Evolutionary conservation across 1,140 invertebrate genomes (phyloP).

Genomic region (Pogonognathellus flavescens): DNA sequence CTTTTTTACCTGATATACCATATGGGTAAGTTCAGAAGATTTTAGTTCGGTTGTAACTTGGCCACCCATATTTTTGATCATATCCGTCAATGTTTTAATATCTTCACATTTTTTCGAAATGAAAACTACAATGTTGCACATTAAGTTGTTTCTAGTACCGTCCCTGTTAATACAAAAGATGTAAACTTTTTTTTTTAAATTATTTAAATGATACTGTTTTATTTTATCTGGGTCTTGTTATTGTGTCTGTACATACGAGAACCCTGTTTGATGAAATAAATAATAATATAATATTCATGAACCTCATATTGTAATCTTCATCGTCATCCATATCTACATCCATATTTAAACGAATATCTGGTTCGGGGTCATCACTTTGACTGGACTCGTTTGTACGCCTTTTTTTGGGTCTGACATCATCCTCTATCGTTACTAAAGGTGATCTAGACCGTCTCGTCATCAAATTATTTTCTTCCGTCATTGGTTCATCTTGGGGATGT

Average conservation of each 20-base stretch:
- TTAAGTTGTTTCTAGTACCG: neutral
- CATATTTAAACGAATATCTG: neutral
- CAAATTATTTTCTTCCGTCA: neutral
- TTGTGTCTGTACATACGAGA: too few species aligned
- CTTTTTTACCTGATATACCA: slow-evolving; percentile 18
- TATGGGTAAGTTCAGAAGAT: neutral
- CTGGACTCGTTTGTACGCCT: neutral
- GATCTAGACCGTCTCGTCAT: neutral
- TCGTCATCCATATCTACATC: neutral
- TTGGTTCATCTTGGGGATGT: neutral
- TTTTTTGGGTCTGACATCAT: neutral
- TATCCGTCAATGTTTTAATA: neutral
- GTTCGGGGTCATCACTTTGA: neutral
- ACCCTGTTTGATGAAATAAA: too few species aligned
- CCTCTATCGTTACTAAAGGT: neutral
- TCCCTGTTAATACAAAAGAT: neutral
- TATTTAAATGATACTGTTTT: neutral
- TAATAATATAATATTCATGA: too few species aligned
- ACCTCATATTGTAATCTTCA: neutral
- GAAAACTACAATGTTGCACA: neutral
- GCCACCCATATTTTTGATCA: neutral
- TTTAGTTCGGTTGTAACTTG: neutral
- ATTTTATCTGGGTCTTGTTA: too few species aligned
- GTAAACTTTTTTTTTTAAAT: too few species aligned
- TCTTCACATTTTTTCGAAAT: slow-evolving; percentile 30